A percentile compares a stretch with the other conserved stretches of the same genome.
phyloP scores from a whole-genome alignment of 2,888 invertebrate species.

The Sinohyriopsis cumingii region DNA sequence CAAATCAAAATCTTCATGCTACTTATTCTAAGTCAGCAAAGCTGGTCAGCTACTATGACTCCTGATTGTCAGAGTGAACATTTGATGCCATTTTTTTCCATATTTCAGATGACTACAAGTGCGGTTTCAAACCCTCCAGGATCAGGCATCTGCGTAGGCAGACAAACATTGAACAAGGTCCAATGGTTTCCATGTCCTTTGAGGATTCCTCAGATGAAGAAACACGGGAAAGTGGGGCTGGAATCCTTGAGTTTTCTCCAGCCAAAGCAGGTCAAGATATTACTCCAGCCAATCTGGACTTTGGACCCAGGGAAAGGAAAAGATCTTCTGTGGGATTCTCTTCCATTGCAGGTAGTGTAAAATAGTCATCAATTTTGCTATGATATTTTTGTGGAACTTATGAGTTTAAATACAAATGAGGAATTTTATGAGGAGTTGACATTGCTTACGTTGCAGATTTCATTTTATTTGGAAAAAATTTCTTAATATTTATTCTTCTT shows the following conservation, averaged over 20 bases:
- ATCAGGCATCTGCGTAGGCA: constrained; percentile 35
- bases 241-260: constrained; percentile 84
- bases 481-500: no score
- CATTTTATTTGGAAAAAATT: neutral
- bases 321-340: constrained; percentile 53
- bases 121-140: constrained; percentile 49
- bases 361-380: no score
- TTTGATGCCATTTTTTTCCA: no score
- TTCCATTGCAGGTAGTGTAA: constrained; percentile 55
- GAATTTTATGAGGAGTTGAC: neutral
- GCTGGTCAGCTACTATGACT: no score
- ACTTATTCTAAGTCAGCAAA: no score
- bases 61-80: no score
- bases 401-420: no score
- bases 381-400: no score
- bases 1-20: no score
- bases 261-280: constrained; percentile 91
- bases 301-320: constrained; percentile 50
- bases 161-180: constrained; percentile 67
- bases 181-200: constrained; percentile 57
- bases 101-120: constrained; percentile 26
- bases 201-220: constrained; percentile 68
- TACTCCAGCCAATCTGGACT: constrained; percentile 83
- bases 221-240: constrained; percentile 69
- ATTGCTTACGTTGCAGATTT: neutral